phyloP scores from a whole-genome alignment of 2,113 vertebrate species.

The Pithys albifrons region DNA sequence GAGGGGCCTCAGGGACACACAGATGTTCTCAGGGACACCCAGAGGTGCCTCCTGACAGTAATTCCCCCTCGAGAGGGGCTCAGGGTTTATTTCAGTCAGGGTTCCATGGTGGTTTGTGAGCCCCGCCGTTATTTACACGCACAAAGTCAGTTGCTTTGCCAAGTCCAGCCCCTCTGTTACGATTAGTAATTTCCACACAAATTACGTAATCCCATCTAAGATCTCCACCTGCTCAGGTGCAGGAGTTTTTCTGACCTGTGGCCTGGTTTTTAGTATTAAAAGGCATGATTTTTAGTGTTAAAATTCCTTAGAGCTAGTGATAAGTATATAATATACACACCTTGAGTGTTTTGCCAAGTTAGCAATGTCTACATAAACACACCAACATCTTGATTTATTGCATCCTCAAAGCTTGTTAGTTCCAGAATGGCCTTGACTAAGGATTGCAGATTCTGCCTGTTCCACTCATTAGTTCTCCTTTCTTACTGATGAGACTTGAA shows the following conservation, averaged over 20 bases:
- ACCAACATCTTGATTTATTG: not conserved
- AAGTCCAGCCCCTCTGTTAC: rapidly evolving
- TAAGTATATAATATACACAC: rapidly evolving
- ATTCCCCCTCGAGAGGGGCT: too few relatives aligned
- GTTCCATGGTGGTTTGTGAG: too few relatives aligned
- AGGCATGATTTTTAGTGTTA: rapidly evolving
- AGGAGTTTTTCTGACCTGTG: not conserved
- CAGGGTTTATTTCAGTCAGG: not conserved
- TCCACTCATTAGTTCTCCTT: not conserved
- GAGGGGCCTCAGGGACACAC: too few relatives aligned
- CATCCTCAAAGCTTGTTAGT: not conserved
- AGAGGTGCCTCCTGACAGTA: too few relatives aligned
- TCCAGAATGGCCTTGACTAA: not conserved
- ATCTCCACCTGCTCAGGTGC: rapidly evolving
- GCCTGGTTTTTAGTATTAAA: rapidly evolving
- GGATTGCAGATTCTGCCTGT: not conserved
- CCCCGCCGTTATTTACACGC: not conserved
- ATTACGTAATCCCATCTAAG: rapidly evolving
- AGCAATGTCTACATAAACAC: too few relatives aligned
- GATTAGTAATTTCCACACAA: rapidly evolving
- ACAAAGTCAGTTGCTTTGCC: rapidly evolving
- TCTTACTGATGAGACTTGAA: not conserved
- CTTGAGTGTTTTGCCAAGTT: too few relatives aligned
- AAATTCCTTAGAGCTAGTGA: not conserved
- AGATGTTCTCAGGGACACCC: too few relatives aligned